Conservation (phyloP, 2,797 vertebrate genomes). For the Synanceia verrucosa region DNA sequence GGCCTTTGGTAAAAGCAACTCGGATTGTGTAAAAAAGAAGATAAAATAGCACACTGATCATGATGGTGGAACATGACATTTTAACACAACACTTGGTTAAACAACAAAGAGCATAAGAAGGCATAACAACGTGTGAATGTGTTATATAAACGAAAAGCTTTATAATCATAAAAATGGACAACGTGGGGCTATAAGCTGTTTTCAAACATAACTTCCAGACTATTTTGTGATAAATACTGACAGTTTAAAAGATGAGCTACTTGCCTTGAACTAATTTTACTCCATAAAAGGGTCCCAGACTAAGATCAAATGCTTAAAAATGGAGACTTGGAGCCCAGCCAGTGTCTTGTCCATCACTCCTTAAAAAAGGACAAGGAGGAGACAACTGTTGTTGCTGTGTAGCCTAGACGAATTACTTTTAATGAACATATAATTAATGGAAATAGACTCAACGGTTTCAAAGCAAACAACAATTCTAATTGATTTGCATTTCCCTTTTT, state of each 20-base stretch:
- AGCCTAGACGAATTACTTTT: slow-evolving; percentile 95
- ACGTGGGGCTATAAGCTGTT: neutral
- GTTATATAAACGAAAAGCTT: slow-evolving; percentile 5
- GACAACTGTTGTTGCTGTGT: slow-evolving; percentile 91
- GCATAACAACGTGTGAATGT: neutral
- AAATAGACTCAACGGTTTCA: slow-evolving; percentile 97
- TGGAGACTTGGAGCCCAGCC: slow-evolving; percentile 47
- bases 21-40: slow-evolving; percentile 65
- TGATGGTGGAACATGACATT: slow-evolving; percentile 58
- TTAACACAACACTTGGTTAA: slow-evolving; percentile 49
- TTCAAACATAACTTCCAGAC: neutral
- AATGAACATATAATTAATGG: slow-evolving; percentile 99
- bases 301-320: slow-evolving; percentile 43
- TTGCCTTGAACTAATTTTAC: neutral
- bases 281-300: slow-evolving; percentile 12
- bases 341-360: slow-evolving; percentile 62
- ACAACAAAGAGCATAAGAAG: slow-evolving; percentile 22
- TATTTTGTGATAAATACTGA: neutral
- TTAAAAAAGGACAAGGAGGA: slow-evolving; percentile 72
- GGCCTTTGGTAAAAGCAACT: slow-evolving; percentile 79
- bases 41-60: slow-evolving; percentile 60
- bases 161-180: slow-evolving; percentile 1
- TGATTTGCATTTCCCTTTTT: slow-evolving; percentile 97
- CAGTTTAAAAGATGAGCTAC: neutral
- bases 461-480: slow-evolving; percentile 99